Conservation (phyloP, 2,113 vertebrate genomes). For the Globicephala melas region DNA sequence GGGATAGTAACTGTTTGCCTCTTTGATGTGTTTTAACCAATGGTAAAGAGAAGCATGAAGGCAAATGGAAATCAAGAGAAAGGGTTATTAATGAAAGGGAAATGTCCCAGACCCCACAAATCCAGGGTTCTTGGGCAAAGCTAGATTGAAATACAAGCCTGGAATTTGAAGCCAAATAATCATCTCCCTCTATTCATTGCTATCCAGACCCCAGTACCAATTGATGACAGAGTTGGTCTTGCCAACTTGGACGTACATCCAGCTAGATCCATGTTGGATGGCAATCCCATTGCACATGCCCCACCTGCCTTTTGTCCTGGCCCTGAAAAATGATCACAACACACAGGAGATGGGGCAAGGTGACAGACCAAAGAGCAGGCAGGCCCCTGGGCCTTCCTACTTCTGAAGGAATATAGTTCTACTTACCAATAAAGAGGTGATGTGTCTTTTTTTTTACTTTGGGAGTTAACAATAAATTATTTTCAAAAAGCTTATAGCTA, state of each 20-base stretch:
- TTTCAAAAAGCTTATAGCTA: not conserved
- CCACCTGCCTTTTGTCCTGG: not conserved
- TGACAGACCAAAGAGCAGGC: not conserved
- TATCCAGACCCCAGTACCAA: no score
- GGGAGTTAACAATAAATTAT: not conserved
- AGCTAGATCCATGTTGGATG: not conserved
- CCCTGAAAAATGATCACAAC: no score
- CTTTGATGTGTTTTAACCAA: not conserved
- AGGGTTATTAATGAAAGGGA: not conserved
- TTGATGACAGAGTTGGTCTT: not conserved
- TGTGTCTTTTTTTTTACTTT: not conserved
- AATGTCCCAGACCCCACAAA: not conserved
- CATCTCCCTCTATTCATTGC: no score
- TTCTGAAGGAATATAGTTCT: not conserved
- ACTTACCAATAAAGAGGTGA: not conserved
- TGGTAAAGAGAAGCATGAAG: not conserved
- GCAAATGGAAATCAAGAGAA: not conserved
- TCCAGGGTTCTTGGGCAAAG: not conserved
- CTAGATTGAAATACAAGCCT: not conserved
- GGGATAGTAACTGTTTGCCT: not conserved
- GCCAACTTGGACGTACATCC: not conserved
- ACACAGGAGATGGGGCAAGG: not conserved
- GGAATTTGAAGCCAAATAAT: not conserved
- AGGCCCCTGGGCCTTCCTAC: not conserved
- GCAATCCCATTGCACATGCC: no score